phyloP scores from a whole-genome alignment of 1,140 invertebrate species.

The Tenebrio molitor region DNA sequence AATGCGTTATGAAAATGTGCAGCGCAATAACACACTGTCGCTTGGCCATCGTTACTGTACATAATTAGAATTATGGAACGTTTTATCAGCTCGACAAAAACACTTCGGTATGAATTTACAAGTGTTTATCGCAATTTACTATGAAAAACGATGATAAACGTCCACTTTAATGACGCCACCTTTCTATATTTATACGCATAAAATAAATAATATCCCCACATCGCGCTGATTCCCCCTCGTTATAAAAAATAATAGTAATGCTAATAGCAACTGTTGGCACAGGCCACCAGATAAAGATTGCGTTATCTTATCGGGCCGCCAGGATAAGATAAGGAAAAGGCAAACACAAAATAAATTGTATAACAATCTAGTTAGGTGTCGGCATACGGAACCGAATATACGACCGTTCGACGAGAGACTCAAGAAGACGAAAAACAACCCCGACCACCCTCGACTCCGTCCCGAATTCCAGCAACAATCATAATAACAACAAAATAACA shows the following conservation, averaged over 20 bases:
- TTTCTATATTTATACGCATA: slow-evolving; percentile 1
- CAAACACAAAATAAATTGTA: slow-evolving; percentile 5
- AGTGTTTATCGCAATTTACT: neutral
- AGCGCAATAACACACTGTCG: too few relatives aligned
- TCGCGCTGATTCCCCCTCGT: neutral
- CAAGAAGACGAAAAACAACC: too few relatives aligned
- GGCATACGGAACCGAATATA: neutral
- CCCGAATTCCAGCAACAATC: neutral
- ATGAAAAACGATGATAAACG: slow-evolving; percentile 1
- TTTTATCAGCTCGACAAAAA: neutral
- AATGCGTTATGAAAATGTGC: too few relatives aligned
- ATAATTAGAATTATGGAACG: neutral
- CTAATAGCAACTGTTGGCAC: neutral
- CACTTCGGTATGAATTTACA: neutral
- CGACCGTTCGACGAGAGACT: too few relatives aligned
- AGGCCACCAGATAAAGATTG: slow-evolving; percentile 7
- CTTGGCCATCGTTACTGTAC: too few relatives aligned
- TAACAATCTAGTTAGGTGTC: slow-evolving; percentile 10
- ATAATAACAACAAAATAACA: neutral
- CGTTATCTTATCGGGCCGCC: neutral
- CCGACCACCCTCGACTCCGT: too few relatives aligned
- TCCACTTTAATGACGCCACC: slow-evolving; percentile 1
- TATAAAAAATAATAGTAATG: neutral
- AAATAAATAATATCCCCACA: slow-evolving; percentile 6
- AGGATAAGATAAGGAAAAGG: slow-evolving; percentile 6